Evolutionary conservation across 2,888 invertebrate species (phyloP).

Genomic region (Philonicus albiceps): DNA sequence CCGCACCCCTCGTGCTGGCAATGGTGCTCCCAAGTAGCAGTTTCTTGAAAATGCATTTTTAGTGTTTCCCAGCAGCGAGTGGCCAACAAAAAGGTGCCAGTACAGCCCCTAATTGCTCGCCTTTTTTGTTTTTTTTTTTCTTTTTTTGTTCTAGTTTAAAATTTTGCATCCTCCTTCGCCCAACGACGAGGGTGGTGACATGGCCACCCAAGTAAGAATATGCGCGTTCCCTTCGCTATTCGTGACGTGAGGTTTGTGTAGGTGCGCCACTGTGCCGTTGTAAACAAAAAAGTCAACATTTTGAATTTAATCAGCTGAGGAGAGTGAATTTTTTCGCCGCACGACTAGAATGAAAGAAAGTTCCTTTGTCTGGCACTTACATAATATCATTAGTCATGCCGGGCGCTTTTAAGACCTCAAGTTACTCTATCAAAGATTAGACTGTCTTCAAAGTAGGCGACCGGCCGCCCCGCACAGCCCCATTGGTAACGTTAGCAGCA

Average conservation of each 20-base stretch:
- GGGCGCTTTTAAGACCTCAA: background rate
- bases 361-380: slow-evolving; percentile 25
- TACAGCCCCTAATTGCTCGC: background rate
- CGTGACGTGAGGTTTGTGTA: background rate
- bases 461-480: background rate
- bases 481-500: background rate
- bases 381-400: slow-evolving; percentile 11
- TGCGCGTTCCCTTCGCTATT: background rate
- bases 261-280: background rate
- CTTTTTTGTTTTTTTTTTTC: background rate
- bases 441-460: background rate
- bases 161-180: background rate
- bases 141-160: slow-evolving; percentile 7
- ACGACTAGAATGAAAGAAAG: background rate
- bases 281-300: slow-evolving; percentile 14
- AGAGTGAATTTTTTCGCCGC: background rate
- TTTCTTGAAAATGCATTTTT: slow-evolving; percentile 6
- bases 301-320: slow-evolving; percentile 20
- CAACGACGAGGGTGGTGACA: background rate
- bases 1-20: background rate
- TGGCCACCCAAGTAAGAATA: background rate
- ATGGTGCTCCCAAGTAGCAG: background rate
- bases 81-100: background rate
- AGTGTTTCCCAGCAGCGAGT: background rate
- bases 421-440: background rate